phyloP scores from a whole-genome alignment of 2,113 vertebrate species.

The Lepus europaeus region DNA sequence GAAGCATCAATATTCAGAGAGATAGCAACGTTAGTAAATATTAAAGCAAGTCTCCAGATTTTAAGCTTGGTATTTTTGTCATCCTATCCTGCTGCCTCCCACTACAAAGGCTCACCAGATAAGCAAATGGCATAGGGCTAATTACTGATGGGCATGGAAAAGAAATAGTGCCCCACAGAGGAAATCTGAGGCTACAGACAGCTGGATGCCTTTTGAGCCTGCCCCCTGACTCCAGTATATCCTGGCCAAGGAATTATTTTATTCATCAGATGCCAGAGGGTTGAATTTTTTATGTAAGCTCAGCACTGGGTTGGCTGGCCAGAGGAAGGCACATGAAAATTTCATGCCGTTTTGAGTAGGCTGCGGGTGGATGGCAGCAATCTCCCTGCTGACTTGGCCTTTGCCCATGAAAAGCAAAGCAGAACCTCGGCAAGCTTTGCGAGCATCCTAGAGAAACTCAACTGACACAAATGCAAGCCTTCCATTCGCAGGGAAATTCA shows the following conservation, averaged over 20 bases:
- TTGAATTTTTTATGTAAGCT: constrained; percentile 74
- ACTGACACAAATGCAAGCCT: constrained; percentile 50
- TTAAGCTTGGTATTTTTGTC: neutral
- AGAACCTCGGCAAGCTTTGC: constrained; percentile 60
- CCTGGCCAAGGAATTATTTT: constrained; percentile 82
- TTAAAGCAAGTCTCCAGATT: neutral
- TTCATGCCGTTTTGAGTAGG: constrained; percentile 65
- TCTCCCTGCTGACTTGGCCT: constrained; percentile 78
- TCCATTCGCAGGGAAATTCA: constrained; percentile 40
- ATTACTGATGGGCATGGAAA: neutral
- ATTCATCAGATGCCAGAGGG: constrained; percentile 83
- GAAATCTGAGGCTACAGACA: neutral
- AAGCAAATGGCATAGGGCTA: neutral
- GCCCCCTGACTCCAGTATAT: constrained; percentile 56
- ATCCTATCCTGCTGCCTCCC: neutral
- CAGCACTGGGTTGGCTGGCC: constrained; percentile 63
- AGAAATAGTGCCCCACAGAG: neutral
- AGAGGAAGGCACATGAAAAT: constrained; percentile 80
- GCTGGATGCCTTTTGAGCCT: constrained; percentile 49
- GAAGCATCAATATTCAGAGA: neutral
- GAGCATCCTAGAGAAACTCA: constrained; percentile 52
- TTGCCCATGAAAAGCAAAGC: constrained; percentile 62
- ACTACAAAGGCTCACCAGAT: neutral
- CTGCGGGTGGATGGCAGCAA: constrained; percentile 19
- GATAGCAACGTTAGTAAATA: neutral